Percentiles rank a stretch among this genome's conserved stretches.
Evolutionary conservation across 1,140 invertebrate species (phyloP).

Genomic region (Ganaspis sp.): DNA sequence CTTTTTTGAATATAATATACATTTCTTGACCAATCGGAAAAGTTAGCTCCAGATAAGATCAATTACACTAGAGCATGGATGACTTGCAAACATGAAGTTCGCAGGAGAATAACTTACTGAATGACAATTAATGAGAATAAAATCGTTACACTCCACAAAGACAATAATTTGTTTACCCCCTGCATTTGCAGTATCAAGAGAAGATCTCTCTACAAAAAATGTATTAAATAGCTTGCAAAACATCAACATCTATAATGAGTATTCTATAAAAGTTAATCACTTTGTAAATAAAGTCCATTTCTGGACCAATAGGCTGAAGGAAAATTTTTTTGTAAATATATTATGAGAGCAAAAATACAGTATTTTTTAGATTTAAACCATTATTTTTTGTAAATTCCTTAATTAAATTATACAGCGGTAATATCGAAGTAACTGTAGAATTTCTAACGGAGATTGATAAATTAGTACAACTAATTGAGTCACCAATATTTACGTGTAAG

Average conservation of each 20-base stretch:
- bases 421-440: constrained; percentile 97
- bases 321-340: no score
- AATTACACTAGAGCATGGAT: background rate
- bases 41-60: background rate
- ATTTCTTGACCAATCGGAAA: no score
- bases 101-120: background rate
- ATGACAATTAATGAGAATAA: background rate
- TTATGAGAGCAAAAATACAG: no score
- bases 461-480: constrained; percentile 97
- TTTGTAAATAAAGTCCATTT: no score
- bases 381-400: constrained; percentile 49
- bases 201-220: background rate
- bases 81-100: background rate
- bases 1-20: no score
- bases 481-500: constrained; percentile 99
- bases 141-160: background rate
- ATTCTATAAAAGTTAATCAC: no score
- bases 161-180: background rate
- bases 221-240: background rate
- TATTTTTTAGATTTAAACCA: no score
- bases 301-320: no score
- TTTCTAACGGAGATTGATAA: constrained; percentile 98
- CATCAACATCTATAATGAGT: background rate
- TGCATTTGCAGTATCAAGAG: background rate
- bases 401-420: constrained; percentile 81